Conservation (phyloP, 2,113 vertebrate genomes). For the Panurus biarmicus region DNA sequence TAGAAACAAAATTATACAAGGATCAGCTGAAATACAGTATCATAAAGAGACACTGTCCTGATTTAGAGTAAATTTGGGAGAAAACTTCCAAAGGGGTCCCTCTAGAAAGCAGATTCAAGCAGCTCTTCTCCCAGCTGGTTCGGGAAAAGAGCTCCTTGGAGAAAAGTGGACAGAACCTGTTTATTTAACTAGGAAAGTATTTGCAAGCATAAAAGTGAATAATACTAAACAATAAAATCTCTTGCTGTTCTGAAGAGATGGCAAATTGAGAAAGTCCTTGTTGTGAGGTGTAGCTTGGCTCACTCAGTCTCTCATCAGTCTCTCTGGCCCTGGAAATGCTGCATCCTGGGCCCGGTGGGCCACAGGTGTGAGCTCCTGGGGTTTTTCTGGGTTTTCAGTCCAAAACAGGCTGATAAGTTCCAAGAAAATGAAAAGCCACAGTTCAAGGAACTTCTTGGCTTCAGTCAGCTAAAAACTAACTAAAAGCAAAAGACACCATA, state of each 20-base stretch:
- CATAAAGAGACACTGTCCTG: neutral
- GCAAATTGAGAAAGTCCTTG: neutral
- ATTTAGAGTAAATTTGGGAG: neutral
- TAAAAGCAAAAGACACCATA: neutral
- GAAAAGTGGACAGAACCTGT: neutral
- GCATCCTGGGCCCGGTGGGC: fast-evolving
- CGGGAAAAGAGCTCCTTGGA: neutral
- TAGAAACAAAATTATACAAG: neutral
- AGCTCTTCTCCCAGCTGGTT: neutral
- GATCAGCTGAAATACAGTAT: neutral
- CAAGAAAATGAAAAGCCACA: neutral
- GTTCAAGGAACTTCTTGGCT: neutral
- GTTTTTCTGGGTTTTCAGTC: neutral
- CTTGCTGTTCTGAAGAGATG: neutral
- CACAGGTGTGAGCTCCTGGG: neutral
- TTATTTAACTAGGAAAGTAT: neutral
- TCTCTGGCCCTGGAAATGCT: neutral
- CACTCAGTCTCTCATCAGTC: neutral
- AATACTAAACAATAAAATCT: neutral
- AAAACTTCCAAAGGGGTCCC: neutral
- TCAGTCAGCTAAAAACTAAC: neutral
- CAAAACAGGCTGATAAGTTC: neutral
- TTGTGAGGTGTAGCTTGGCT: neutral
- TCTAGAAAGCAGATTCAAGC: neutral
- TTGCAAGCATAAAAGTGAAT: neutral